Evolutionary conservation across 2,113 vertebrate genomes (phyloP).

Genomic region (Indicator indicator): DNA sequence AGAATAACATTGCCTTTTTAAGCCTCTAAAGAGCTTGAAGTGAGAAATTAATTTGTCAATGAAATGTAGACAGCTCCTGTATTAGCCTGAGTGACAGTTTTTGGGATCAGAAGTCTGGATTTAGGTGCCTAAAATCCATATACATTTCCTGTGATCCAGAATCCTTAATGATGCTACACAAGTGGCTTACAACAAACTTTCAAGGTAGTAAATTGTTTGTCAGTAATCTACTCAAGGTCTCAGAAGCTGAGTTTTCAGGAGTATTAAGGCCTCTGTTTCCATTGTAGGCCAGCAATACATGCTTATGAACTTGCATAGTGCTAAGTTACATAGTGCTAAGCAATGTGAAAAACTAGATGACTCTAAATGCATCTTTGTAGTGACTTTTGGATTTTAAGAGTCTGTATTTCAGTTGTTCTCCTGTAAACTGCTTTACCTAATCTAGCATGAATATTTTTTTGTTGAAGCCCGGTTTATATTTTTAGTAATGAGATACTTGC

Average conservation of each 20-base stretch:
- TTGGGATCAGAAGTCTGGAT: conserved; percentile 23
- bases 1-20: background rate
- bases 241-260: background rate
- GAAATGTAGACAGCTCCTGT: background rate
- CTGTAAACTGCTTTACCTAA: background rate
- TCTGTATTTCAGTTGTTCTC: background rate
- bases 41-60: conserved; percentile 24
- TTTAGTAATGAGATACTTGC: background rate
- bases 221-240: background rate
- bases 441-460: background rate
- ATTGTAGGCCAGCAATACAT: background rate
- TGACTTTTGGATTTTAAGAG: background rate
- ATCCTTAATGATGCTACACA: background rate
- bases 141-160: background rate
- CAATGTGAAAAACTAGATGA: background rate
- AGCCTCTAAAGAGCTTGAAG: conserved; percentile 17
- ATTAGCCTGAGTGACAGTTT: background rate
- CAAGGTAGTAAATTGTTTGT: background rate
- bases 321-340: background rate
- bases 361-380: background rate
- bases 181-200: background rate
- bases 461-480: background rate
- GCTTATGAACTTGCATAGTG: background rate
- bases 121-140: background rate
- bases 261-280: background rate